A percentile compares a stretch with the other conserved stretches of the same genome.
Evolutionary conservation across 2,797 vertebrate species (phyloP).

Genomic region (Halcyon badia): DNA sequence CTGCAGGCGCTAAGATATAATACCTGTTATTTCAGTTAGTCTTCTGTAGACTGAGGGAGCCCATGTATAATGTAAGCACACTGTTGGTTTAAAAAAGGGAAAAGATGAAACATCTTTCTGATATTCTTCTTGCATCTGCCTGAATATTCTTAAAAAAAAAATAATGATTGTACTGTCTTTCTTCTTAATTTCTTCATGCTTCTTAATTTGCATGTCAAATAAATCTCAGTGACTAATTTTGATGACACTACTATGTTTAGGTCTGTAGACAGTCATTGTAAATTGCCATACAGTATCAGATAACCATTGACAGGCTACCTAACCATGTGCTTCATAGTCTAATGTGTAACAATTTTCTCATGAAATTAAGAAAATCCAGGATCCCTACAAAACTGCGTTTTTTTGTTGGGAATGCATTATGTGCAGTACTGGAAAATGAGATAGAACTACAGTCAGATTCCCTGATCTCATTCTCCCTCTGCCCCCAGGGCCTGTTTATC

Average conservation of each 20-base stretch:
- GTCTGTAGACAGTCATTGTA: background rate
- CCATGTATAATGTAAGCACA: background rate
- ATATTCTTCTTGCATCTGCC: background rate
- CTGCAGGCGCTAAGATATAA: background rate
- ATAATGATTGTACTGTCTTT: background rate
- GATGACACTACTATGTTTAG: background rate
- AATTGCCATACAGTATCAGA: background rate
- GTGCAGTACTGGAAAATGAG: background rate
- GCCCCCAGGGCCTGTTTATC: background rate
- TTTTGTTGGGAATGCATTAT: background rate
- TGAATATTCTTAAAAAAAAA: background rate
- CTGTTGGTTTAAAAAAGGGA: background rate
- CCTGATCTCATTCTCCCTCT: too few species aligned
- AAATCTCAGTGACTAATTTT: background rate
- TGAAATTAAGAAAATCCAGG: background rate
- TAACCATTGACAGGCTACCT: background rate
- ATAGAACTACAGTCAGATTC: too few species aligned
- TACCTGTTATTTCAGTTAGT: background rate
- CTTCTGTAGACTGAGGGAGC: background rate
- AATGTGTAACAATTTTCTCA: background rate
- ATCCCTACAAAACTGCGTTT: background rate
- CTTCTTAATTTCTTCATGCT: background rate
- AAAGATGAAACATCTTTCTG: background rate
- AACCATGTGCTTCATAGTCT: background rate
- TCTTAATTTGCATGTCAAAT: slow-evolving; percentile 34